Base-by-base conservation (phyloP, 2,113 vertebrate species). In the Rhynchopsitta pachyrhyncha region DNA sequence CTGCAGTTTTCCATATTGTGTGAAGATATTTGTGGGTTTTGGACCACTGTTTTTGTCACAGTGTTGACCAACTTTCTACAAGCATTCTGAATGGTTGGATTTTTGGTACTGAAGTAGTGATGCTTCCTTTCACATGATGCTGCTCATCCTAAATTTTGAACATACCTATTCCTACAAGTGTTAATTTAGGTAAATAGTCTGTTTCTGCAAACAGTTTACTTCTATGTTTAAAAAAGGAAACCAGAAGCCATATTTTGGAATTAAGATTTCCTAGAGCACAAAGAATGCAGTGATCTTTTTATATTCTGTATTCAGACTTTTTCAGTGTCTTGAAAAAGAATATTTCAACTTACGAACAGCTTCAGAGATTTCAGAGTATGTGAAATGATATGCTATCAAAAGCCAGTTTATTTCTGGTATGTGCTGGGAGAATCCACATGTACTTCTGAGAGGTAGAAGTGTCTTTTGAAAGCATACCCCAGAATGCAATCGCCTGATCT, bases 351-450 rank as follows among this genome's bases (percentile, higher is more conserved):
- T 24, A 15, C 8, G 14, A 67, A 15, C 10, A 70, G 28, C 20
- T 86, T 77, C 19, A n/a, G 76, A 81, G 46, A 28, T 60, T 91
- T 57, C 0, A 1, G 18, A 18, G 19, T 77, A 4, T 42, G 13
- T 81, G 64, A 69, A 88, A 35, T 77, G 2, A 73, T 10, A 5
- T 24, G 6, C 6, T 57, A 1, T 41, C 53, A 37, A 63, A 67
- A 7, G n/a, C 33, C 29, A 31, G 25, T 82, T 74, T 85, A 10
- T 33, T 94, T 79, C 12, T 82, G 3, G 20, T 93, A 63, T 10
- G 1, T 35, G 12, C 13, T 42, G 5, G 4, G 7, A 7, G 2
- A 17, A 22, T 13, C 17, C 13, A 7, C 13, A 1, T 22, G 13
- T 39, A 10, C 23, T 67, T 80, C 22, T 59, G 47, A 49, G 50